Evolutionary conservation across 2,113 vertebrate genomes (phyloP).

Genomic region (Ciconia stormi): DNA sequence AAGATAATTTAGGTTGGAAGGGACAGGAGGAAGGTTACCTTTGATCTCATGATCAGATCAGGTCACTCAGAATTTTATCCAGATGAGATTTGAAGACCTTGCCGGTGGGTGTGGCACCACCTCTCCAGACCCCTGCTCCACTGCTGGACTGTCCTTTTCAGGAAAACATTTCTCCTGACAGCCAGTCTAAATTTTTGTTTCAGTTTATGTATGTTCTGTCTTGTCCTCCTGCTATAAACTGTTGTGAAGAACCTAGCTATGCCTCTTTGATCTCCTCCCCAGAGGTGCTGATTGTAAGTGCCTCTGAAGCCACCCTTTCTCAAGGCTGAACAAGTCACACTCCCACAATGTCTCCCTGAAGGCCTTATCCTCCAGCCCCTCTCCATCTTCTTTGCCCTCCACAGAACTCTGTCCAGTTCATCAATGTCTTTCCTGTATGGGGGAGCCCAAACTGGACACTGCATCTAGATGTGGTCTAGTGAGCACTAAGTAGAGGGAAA

Average conservation of each 20-base stretch:
- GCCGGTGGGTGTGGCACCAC: rapidly evolving
- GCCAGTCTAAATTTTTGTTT: neutral
- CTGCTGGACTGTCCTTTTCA: neutral
- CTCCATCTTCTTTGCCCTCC: neutral
- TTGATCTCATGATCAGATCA: neutral
- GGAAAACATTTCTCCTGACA: neutral
- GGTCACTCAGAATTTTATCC: neutral
- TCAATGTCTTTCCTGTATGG: neutral
- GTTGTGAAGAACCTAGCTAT: neutral
- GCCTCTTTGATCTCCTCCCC: neutral
- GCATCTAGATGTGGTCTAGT: too few species aligned
- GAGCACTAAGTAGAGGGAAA: neutral
- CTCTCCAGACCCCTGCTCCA: neutral
- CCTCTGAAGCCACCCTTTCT: neutral
- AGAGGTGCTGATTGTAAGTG: neutral
- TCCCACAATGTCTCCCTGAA: neutral
- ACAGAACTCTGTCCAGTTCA: neutral
- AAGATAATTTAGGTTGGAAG: neutral
- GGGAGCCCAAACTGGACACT: rapidly evolving
- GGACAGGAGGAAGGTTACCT: neutral
- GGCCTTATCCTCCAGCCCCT: neutral
- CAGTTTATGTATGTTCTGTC: neutral
- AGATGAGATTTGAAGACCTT: neutral
- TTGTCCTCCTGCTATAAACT: neutral
- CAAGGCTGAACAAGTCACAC: neutral